Base-by-base conservation (phyloP, 2,797 vertebrate genomes). In the Crenichthys baileyi region DNA sequence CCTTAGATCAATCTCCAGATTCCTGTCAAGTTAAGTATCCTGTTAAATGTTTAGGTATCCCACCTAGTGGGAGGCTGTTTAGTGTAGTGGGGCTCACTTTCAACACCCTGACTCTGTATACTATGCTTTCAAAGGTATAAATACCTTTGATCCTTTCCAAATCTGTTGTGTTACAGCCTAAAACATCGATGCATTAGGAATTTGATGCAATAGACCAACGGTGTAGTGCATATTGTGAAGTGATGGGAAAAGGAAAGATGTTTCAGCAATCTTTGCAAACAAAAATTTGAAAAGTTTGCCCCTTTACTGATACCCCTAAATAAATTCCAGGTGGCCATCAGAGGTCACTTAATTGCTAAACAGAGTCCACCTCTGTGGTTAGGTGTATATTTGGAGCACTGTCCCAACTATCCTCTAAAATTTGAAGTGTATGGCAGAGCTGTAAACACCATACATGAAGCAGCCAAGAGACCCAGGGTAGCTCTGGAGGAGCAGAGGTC, bases 1-100 rank as follows among this genome's bases (percentile, higher is more conserved):
- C 81, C 56, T 56, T 75, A 55, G 90, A 93, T 94, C 93, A 91
- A 93, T 94, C 90, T 83, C 73, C 61, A 83, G 87, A 85, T 83
- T 78, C 88, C 80, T 93, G 85, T 81, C 81, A 87, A 79, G 75
- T 70, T 78, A 53, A 77, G 85, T 86, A 88, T 84, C 80, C 84
- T 82, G 72, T 85, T 75, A 74, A 81, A 90, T n/a, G 41, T 8
- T 56, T 13, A 67, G 31, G 79, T 46, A 83, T 77, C 60, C 61
- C 80, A 46, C 44, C 53, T 61, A 4, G 48, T 12, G 1, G 80
- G 48, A 73, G 48, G 63, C 12, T 58, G 26, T 7, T 7, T 13
- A 15, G 26, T 31, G 9, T 39, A 11, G 55, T 22, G 31, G 0
- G 39, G 0, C 18, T 0, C 58, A 11, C 53, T 29, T 68, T 72